Percentiles rank a stretch among this genome's conserved stretches.
Conservation (phyloP, 2,797 vertebrate genomes). For the Centropyge bicolor region DNA sequence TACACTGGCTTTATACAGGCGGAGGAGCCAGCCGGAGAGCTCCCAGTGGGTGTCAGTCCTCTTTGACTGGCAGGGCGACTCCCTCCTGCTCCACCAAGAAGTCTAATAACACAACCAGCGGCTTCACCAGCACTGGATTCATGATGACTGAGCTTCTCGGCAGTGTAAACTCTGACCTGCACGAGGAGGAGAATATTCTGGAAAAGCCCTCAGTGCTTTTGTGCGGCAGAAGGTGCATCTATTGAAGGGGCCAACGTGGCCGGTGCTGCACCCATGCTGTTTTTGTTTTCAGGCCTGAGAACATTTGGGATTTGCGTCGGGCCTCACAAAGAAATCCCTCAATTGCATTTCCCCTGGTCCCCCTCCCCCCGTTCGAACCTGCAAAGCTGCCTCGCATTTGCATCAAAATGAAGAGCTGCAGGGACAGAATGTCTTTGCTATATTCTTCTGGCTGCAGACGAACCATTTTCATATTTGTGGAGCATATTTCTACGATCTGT, state of each 20-base stretch:
- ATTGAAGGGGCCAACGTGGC: conserved; percentile 62
- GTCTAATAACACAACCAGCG: conserved; percentile 2
- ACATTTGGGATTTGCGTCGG: conserved; percentile 73
- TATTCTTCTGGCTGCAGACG: conserved; percentile 11
- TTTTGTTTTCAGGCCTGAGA: conserved; percentile 78
- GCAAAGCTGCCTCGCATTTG: conserved; percentile 73
- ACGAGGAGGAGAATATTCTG: conserved; percentile 12
- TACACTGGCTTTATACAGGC: conserved; percentile 72
- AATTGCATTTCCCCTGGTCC: conserved; percentile 55
- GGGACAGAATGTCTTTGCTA: conserved; percentile 36
- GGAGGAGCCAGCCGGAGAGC: conserved; percentile 58
- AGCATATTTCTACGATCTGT: conserved; percentile 20
- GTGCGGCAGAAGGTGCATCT: conserved; percentile 60
- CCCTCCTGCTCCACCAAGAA: conserved; percentile 25
- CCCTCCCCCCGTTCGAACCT: conserved; percentile 53
- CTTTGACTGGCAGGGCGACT: conserved; percentile 18
- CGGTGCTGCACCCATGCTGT: conserved; percentile 66
- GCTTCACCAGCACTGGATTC: neutral
- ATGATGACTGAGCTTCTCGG: conserved; percentile 6
- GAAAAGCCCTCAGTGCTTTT: conserved; percentile 41
- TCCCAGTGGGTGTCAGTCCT: conserved; percentile 39
- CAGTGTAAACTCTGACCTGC: conserved; percentile 18
- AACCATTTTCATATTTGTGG: conserved; percentile 24
- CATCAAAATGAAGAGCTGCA: conserved; percentile 74
- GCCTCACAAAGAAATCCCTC: conserved; percentile 81